Evolutionary conservation across 2,113 vertebrate genomes (phyloP).

Genomic region (Beaufortia kweichowensis): DNA sequence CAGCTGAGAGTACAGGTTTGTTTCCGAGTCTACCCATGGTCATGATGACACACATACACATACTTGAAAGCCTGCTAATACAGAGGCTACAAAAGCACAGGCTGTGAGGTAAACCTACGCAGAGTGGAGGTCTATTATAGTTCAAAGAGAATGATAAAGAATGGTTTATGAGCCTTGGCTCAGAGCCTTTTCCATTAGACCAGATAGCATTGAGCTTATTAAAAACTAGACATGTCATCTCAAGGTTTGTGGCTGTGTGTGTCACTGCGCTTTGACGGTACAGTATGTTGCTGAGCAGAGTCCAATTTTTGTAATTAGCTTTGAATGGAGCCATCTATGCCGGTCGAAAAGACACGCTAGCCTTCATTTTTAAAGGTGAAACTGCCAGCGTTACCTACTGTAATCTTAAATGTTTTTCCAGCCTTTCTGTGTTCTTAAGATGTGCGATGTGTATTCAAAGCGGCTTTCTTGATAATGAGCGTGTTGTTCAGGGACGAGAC

Average conservation of each 20-base stretch:
- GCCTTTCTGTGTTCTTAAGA: neutral
- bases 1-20: conserved; percentile 16
- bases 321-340: conserved; percentile 18
- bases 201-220: conserved; percentile 50
- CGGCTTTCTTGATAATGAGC: neutral
- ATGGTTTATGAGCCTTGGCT: conserved; percentile 51
- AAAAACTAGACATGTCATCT: conserved; percentile 54
- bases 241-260: conserved; percentile 27
- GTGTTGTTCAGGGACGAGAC: neutral
- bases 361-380: conserved; percentile 41
- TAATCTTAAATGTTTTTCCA: conserved; percentile 22
- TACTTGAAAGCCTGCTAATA: conserved; percentile 47
- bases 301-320: conserved; percentile 47
- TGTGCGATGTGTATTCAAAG: neutral
- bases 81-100: conserved; percentile 50
- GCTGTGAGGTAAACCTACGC: conserved; percentile 48
- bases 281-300: conserved; percentile 14
- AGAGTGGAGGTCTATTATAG: conserved; percentile 54
- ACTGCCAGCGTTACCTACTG: conserved; percentile 5
- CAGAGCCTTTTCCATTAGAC: conserved; percentile 53
- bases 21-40: conserved; percentile 36
- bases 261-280: conserved; percentile 19
- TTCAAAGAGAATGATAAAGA: conserved; percentile 58
- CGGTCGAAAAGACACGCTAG: conserved; percentile 11
- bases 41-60: conserved; percentile 23